Base-by-base conservation (phyloP, 2,797 vertebrate species). In the Vultur gryphus region DNA sequence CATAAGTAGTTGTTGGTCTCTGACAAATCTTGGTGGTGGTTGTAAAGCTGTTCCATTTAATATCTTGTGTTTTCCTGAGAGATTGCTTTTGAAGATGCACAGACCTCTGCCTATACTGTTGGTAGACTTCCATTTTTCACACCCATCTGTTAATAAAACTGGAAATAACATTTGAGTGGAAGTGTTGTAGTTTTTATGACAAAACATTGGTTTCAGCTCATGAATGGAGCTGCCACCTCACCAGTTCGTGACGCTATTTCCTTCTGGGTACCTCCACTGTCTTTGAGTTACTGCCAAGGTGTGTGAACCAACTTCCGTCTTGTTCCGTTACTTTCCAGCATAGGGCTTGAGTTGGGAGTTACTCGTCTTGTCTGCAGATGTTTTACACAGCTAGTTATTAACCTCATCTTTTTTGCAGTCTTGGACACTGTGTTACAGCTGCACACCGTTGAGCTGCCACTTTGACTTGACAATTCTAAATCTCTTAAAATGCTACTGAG, bases 121-220 rank as follows among this genome's bases (percentile, higher is more conserved):
- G 88, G 39, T 91, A 83, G 49, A 10, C 21, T 95, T 93, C 90
- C 54, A 80, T 77, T 94, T 94, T 84, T 95, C 75, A 91, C 67
- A 77, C 57, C 29, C 39, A 46, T 83, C 52, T 71, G 16, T 81
- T 95, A 80, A 83, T 82, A 67, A 90, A 87, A 61, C 51, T 83
- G 90, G 75, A 93, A 92, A 65, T 85, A 85, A 64, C 52, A 58
- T 35, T 75, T 89, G 59, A 54, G 69, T 65, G 39, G 49, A 92
- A 91, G 49, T 43, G 43, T 28, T 91, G 55, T 54, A 87, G 66
- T 19, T 89, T 93, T 84, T 92, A 59, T 67, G 71, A 54, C 64
- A 70, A 59, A 94, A 59, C 26, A 10, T 13, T 87, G 71, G 19
- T 80, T 95, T 94, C 57, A 69, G 49, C 35, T 83, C 54, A 15